phyloP scores from a whole-genome alignment of 2,797 vertebrate species.

The Ambastaia sidthimunki region DNA sequence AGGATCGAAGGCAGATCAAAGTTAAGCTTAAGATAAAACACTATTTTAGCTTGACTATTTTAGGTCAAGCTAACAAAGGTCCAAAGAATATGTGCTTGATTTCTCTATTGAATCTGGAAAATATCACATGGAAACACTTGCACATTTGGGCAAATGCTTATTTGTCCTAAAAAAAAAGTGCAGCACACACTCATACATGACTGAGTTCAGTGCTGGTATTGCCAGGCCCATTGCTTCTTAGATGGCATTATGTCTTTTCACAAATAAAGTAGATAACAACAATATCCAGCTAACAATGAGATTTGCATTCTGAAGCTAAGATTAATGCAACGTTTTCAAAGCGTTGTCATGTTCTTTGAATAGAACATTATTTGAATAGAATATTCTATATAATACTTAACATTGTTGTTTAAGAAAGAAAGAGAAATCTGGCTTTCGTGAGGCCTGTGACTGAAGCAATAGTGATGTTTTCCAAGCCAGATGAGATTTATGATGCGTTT shows the following conservation, averaged over 20 bases:
- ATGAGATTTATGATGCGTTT: slow-evolving; percentile 69
- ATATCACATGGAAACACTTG: slow-evolving; percentile 5
- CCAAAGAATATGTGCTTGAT: slow-evolving; percentile 30
- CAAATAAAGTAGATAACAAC: neutral
- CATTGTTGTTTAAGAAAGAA: neutral
- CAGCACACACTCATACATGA: neutral
- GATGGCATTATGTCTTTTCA: neutral
- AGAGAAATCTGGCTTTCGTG: slow-evolving; percentile 1
- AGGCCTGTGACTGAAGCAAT: slow-evolving; percentile 54
- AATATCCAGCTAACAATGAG: neutral
- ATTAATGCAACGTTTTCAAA: neutral
- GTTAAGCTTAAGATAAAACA: slow-evolving; percentile 65
- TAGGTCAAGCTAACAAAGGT: slow-evolving; percentile 62
- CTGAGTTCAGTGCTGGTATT: neutral
- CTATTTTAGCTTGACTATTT: too few species aligned
- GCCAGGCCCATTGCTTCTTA: neutral
- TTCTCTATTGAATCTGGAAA: slow-evolving; percentile 25
- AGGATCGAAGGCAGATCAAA: slow-evolving; percentile 54
- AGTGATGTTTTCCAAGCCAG: slow-evolving; percentile 47
- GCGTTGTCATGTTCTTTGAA: too few species aligned
- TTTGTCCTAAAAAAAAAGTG: neutral
- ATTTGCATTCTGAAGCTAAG: neutral
- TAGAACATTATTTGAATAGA: too few species aligned
- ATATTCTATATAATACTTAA: neutral
- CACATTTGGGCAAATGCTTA: slow-evolving; percentile 11